Evolutionary conservation across 2,113 vertebrate species (phyloP).

Genomic region (Nestor notabilis): DNA sequence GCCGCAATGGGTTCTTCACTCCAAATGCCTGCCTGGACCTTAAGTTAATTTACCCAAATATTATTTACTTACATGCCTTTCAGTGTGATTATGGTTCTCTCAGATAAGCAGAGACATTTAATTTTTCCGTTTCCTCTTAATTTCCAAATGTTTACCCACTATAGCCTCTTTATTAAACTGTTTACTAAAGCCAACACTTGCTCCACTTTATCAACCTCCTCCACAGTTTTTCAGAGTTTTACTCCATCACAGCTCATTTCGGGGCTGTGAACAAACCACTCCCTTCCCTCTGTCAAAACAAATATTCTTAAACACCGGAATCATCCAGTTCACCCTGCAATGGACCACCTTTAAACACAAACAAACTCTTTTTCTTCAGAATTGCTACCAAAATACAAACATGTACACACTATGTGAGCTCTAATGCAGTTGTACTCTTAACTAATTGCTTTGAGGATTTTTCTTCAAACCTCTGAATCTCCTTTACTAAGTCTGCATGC

Average conservation of each 20-base stretch:
- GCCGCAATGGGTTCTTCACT: not conserved
- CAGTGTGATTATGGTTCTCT: constrained; percentile 36
- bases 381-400: not conserved
- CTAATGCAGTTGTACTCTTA: not conserved
- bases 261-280: not conserved
- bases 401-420: not conserved
- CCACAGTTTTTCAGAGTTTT: not conserved
- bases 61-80: constrained; percentile 19
- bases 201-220: constrained; percentile 28
- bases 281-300: constrained; percentile 18
- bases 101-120: constrained; percentile 39
- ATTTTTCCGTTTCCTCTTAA: constrained; percentile 31
- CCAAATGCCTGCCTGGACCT: not conserved
- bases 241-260: not conserved
- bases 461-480: not conserved
- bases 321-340: not conserved
- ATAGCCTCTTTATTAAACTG: constrained; percentile 43
- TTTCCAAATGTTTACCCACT: constrained; percentile 45
- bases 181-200: constrained; percentile 30
- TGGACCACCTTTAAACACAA: not conserved
- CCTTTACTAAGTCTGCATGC: not conserved
- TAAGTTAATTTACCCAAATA: constrained; percentile 15
- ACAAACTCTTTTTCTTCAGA: not conserved
- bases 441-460: not conserved
- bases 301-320: not conserved